A percentile compares a stretch with the other conserved stretches of the same genome.
phyloP scores from a whole-genome alignment of 92 coral and sea anemone genomes.

The Zoanthus sociatus region DNA sequence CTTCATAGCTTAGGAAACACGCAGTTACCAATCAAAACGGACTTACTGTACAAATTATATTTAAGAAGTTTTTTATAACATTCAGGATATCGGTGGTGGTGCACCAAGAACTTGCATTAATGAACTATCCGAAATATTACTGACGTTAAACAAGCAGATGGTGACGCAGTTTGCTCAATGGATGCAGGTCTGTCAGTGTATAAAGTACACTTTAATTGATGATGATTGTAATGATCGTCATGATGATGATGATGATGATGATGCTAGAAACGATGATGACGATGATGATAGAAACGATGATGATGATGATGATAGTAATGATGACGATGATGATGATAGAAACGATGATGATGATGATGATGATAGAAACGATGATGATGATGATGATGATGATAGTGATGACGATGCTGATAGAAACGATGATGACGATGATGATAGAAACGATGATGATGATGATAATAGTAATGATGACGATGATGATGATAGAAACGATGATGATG shows the following conservation, averaged over 20 bases:
- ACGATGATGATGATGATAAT: neutral
- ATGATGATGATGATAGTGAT: neutral
- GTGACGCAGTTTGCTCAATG: constrained; percentile 79
- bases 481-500: neutral
- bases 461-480: no score
- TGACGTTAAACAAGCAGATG: constrained; percentile 88
- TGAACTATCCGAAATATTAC: constrained; percentile 84
- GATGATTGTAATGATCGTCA: no score
- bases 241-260: neutral
- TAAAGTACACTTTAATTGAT: neutral
- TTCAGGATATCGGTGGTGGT: constrained; percentile 93
- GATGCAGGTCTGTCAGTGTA: constrained; percentile 78
- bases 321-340: neutral
- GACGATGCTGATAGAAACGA: neutral
- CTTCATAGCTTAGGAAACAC: no score
- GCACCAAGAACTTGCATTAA: constrained; percentile 86
- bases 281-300: neutral
- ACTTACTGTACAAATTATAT: neutral
- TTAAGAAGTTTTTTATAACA: neutral
- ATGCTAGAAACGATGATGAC: no score
- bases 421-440: neutral
- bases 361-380: neutral
- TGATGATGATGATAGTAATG: neutral
- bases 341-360: neutral
- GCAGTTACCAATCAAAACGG: no score